Evolutionary conservation across 2,113 vertebrate genomes (phyloP).

Genomic region (Dicentrarchus labrax): DNA sequence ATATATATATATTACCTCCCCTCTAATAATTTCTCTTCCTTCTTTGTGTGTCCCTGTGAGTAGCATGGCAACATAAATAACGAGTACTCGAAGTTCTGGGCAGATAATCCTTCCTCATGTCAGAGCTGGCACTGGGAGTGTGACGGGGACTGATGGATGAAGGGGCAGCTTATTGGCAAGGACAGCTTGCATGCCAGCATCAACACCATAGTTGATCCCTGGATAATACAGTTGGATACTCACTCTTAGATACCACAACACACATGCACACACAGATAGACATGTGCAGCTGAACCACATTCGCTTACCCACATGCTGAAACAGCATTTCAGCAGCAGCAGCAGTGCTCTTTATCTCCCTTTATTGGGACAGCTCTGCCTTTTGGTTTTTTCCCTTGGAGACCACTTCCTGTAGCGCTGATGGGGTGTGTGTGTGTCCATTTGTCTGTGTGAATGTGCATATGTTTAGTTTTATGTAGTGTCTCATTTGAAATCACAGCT

Average conservation of each 20-base stretch:
- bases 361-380: conserved; percentile 44
- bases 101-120: conserved; percentile 63
- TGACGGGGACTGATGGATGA: conserved; percentile 46
- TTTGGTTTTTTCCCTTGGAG: conserved; percentile 37
- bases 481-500: conserved; percentile 17
- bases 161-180: conserved; percentile 62
- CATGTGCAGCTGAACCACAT: conserved; percentile 45
- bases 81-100: conserved; percentile 41
- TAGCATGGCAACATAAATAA: conserved; percentile 65
- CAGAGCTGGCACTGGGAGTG: conserved; percentile 33
- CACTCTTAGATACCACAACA: conserved; percentile 43
- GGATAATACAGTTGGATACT: conserved; percentile 68
- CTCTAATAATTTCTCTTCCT: conserved; percentile 33
- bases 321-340: conserved; percentile 50
- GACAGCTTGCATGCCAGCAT: conserved; percentile 62
- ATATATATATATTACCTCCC: neutral
- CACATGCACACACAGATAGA: conserved; percentile 15
- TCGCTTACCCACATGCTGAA: conserved; percentile 47
- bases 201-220: conserved; percentile 68
- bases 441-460: neutral
- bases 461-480: neutral
- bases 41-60: conserved; percentile 40
- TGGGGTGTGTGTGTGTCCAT: neutral
- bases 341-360: conserved; percentile 44
- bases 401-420: conserved; percentile 24